Conservation (phyloP, 2,797 vertebrate species). For the Galagoides demidoff region DNA sequence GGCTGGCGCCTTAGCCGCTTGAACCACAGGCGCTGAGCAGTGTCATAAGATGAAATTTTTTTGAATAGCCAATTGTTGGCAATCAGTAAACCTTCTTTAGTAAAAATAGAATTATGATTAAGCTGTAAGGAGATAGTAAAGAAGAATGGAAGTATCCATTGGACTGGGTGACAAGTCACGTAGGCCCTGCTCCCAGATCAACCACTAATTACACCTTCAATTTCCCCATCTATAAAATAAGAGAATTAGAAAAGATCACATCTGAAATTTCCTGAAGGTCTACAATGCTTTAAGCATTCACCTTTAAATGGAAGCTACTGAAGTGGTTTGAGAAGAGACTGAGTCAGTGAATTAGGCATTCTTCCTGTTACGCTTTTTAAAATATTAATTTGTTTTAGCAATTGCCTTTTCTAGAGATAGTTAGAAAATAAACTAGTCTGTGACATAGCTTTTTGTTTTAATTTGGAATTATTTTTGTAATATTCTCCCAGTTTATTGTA, state of each 20-base stretch:
- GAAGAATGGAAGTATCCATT: neutral
- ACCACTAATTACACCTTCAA: neutral
- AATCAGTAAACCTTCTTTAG: neutral
- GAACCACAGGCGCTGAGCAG: neutral
- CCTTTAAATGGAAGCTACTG: neutral
- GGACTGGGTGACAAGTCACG: neutral
- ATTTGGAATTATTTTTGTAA: slow-evolving; percentile 28
- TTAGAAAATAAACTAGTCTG: neutral
- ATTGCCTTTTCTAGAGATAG: neutral
- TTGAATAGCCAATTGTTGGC: neutral
- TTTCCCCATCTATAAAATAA: neutral
- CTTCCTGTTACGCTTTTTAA: slow-evolving; percentile 18
- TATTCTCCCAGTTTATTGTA: neutral
- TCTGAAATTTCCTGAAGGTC: slow-evolving; percentile 14
- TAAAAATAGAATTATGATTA: slow-evolving; percentile 15
- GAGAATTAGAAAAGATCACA: neutral
- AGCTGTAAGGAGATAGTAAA: neutral
- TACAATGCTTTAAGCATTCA: slow-evolving; percentile 15
- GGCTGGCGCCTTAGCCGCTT: too few species aligned
- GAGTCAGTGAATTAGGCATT: neutral
- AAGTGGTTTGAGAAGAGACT: neutral
- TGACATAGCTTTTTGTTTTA: neutral
- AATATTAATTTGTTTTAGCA: slow-evolving; percentile 55
- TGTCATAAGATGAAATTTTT: neutral
- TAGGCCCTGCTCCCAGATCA: neutral